phyloP scores from a whole-genome alignment of 2,113 vertebrate species.

The Cyanocitta stelleri region DNA sequence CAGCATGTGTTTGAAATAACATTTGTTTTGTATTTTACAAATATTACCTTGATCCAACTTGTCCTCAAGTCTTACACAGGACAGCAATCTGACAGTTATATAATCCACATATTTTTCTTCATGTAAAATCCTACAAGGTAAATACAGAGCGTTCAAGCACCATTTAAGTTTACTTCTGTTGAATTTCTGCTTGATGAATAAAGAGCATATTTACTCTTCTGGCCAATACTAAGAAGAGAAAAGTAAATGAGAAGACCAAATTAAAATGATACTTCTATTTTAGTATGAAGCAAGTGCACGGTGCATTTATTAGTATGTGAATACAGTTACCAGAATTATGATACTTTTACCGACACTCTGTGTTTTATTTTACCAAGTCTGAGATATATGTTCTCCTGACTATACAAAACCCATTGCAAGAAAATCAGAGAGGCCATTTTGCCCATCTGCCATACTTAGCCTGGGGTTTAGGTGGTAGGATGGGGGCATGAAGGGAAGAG shows the following conservation, averaged over 20 bases:
- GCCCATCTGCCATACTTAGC: not conserved
- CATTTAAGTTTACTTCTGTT: not conserved
- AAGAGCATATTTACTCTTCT: not conserved
- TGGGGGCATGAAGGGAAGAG: not conserved
- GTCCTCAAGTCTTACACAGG: not conserved
- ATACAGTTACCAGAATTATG: not conserved
- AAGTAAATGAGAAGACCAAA: not conserved
- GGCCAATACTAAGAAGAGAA: not conserved
- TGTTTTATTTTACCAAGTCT: not conserved
- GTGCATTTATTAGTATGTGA: not conserved
- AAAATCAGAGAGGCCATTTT: not conserved
- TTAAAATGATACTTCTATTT: not conserved
- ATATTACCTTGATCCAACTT: not conserved
- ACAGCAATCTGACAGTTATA: not conserved
- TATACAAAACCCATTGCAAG: not conserved
- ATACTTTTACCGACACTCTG: not conserved
- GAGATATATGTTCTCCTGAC: not conserved
- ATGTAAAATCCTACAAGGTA: not conserved
- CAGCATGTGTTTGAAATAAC: conserved; percentile 21
- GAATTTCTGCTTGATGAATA: not conserved
- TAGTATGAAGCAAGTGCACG: not conserved
- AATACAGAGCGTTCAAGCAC: not conserved
- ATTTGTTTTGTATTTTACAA: conserved; percentile 16
- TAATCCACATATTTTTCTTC: not conserved
- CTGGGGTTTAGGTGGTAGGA: not conserved